These are phyloP conservation scores for Leptobrachium ailaonicum DNA, from an alignment of 2,113 vertebrate species.

Conservation along the genomic window DNA sequence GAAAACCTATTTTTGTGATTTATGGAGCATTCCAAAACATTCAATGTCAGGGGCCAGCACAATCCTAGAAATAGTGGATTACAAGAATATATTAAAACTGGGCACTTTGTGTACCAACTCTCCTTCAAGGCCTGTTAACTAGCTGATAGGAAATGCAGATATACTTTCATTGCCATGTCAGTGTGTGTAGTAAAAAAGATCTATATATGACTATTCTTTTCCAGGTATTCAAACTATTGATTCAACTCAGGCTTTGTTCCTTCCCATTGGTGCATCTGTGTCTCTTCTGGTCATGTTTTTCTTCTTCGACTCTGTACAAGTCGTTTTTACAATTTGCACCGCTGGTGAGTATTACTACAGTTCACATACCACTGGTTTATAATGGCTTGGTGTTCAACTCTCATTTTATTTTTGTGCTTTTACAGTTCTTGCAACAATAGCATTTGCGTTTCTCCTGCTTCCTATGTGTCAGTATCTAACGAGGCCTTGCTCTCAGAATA, in stretches of 20 bases:
- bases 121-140: no score
- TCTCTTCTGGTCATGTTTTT: constrained; percentile 99
- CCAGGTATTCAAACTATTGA: constrained; percentile 99
- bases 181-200: no score
- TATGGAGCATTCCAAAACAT: no score
- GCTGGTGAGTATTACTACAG: constrained; percentile 78
- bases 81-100: no score
- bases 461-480: constrained; percentile 99
- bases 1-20: no score
- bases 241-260: constrained; percentile 95
- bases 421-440: constrained; percentile 96
- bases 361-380: neutral
- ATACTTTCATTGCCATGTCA: no score
- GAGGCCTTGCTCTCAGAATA: constrained; percentile 96
- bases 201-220: constrained; percentile 22
- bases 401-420: constrained; percentile 59
- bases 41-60: no score
- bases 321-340: constrained; percentile 99
- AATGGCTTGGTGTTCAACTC: neutral
- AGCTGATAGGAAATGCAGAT: no score
- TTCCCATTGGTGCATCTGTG: constrained; percentile 95
- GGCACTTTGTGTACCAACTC: no score
- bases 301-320: constrained; percentile 99
- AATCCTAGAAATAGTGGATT: no score
- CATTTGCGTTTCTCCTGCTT: constrained; percentile 97